Conservation (phyloP, 2,888 invertebrate genomes). For the Acanthopleura granulata region DNA sequence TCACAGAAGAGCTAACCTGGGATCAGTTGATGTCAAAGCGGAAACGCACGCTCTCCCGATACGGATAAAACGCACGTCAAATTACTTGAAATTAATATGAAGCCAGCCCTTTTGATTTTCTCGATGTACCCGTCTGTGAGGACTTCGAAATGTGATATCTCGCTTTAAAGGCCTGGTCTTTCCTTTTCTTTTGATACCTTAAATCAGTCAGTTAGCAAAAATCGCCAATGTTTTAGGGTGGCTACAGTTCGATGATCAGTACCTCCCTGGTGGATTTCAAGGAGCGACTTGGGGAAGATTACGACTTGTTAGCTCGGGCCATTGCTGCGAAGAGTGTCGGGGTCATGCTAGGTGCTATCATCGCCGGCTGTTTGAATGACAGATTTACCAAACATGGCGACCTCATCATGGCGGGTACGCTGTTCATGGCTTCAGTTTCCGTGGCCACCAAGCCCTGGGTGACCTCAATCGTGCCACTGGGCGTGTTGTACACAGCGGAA, state of each 20-base stretch:
- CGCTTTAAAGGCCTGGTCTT: too few species aligned
- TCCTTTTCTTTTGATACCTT: too few species aligned
- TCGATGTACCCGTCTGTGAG: too few species aligned
- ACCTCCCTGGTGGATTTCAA: background rate
- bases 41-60: too few species aligned
- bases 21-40: too few species aligned
- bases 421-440: background rate
- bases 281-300: background rate
- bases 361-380: background rate
- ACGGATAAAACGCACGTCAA: too few species aligned
- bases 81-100: too few species aligned
- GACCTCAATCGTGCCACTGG: background rate
- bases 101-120: too few species aligned
- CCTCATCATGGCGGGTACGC: background rate
- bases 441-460: conserved; percentile 1
- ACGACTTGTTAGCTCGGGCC: background rate
- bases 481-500: background rate
- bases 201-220: too few species aligned
- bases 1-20: too few species aligned
- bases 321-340: conserved; percentile 4
- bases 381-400: background rate
- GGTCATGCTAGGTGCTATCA: background rate
- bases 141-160: too few species aligned
- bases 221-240: background rate
- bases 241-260: background rate